Base-by-base conservation (phyloP, 2,888 invertebrate species). In the Nymphalis c-album region DNA sequence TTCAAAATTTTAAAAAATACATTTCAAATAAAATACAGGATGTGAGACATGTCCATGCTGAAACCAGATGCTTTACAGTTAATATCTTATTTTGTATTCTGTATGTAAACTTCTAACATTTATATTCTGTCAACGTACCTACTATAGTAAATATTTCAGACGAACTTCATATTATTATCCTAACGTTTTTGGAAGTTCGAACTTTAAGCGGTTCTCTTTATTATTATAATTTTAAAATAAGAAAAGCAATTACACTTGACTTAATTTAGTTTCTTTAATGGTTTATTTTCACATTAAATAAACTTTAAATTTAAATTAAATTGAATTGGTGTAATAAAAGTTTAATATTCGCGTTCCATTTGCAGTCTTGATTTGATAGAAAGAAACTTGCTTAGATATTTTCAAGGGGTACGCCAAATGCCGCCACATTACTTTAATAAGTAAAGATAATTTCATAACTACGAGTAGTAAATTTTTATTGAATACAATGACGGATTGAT, bases 61-160 rank as follows among this genome's bases (percentile, higher is more conserved):
- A 51, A 58, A 48, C 18, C 50, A 67, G 58, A 59, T 67, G 59
- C 63, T 66, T 55, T 60, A 51, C 58, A 31, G 7, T 59, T 59
- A 64, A 66, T 61, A 57, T 64, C 68, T 60, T 68, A 64, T 68
- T 64, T 64, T 55, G 64, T 64, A 68, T 68, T 64, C 68, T 40
- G 58, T 48, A 50, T 55, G 55, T 58, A 61, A 20, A 48, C 57
- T 60, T 31, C 50, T 68, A 55, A 64, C 64, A 68, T 40, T 40
- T 50, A 57, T 64, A 68, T 68, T 68, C 68, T 55, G 68, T 64
- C 60, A 60, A 68, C 68, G 68, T 68, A 40, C 40, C 40, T 57
- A 50, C 47, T 40, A 13, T 13, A 40, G 13, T 40, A 40, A 10
- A 64, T 61, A 61, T 68, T 61, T 57, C 46, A 68, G 60, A 20